phyloP scores from a whole-genome alignment of 2,888 invertebrate genomes.

The Lycophotia porphyrea region DNA sequence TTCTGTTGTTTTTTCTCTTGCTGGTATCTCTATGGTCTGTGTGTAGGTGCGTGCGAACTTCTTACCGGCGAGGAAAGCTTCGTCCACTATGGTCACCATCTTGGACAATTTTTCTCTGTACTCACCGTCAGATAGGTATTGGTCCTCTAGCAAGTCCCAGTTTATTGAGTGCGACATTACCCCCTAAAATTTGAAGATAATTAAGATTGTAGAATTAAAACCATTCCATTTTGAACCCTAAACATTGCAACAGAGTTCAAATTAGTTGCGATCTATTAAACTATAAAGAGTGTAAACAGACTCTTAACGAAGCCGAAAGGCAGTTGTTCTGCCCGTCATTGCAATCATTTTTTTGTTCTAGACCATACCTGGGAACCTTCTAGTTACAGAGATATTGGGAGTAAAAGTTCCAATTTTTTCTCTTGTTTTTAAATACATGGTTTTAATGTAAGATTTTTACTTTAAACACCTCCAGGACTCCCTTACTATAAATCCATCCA shows the following conservation, averaged over 20 bases:
- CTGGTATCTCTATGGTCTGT: constrained; percentile 68
- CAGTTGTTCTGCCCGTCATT: no score
- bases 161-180: constrained; percentile 98
- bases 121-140: constrained; percentile 95
- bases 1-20: constrained; percentile 22
- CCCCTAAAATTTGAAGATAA: constrained; percentile 91
- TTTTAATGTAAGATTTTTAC: no score
- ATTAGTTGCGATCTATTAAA: no score
- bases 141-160: constrained; percentile 97
- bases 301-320: no score
- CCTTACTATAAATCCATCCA: no score
- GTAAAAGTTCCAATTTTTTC: no score
- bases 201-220: constrained; percentile 9
- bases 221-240: constrained; percentile 13
- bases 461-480: no score
- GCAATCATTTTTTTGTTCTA: no score
- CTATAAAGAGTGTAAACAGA: no score
- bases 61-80: constrained; percentile 93
- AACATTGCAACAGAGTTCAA: neutral
- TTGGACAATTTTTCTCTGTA: constrained; percentile 96
- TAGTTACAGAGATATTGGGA: no score
- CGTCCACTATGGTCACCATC: constrained; percentile 95
- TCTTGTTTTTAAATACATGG: no score
- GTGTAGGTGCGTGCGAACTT: constrained; percentile 93
- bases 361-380: no score